A percentile compares a stretch with the other conserved stretches of the same genome.
Conservation (phyloP, 2,888 invertebrate species). For the Parnassius orleans region DNA sequence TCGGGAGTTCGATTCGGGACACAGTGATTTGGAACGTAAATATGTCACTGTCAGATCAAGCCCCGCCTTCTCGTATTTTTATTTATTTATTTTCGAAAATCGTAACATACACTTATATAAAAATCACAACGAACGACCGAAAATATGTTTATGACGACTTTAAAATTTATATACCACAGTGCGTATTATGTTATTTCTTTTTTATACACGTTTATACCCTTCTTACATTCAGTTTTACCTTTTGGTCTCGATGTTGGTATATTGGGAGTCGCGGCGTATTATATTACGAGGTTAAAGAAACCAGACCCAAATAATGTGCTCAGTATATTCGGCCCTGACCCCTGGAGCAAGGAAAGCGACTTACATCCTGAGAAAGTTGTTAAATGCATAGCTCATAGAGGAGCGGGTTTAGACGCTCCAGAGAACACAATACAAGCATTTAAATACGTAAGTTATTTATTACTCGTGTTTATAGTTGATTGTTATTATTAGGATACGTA, state of each 20-base stretch:
- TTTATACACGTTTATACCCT: conserved; percentile 48
- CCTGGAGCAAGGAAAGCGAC: conserved; percentile 64
- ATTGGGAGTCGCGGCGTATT: conserved; percentile 59
- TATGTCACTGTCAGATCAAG: conserved; percentile 14
- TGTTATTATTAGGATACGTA: no score
- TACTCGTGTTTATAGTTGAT: no score
- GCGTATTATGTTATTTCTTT: conserved; percentile 48
- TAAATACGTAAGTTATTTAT: conserved; percentile 78
- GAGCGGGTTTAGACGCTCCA: conserved; percentile 88
- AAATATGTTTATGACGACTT: conserved; percentile 58
- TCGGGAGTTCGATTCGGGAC: not conserved
- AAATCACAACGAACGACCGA: conserved; percentile 54
- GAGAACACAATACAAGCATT: conserved; percentile 90
- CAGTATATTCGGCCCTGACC: conserved; percentile 80
- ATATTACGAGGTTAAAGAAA: conserved; percentile 55
- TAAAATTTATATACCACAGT: conserved; percentile 48
- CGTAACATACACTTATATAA: conserved; percentile 45
- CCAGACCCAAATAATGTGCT: conserved; percentile 61
- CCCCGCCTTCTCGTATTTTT: conserved; percentile 20
- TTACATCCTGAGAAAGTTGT: conserved; percentile 70
- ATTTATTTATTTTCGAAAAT: conserved; percentile 60
- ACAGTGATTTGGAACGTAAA: conserved; percentile 12
- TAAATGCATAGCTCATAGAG: conserved; percentile 87
- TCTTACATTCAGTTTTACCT: conserved; percentile 65
- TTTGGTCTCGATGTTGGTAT: conserved; percentile 64